A percentile compares a stretch with the other conserved stretches of the same genome.
phyloP scores from a whole-genome alignment of 2,113 vertebrate species.

The Emydocephalus ijimae region DNA sequence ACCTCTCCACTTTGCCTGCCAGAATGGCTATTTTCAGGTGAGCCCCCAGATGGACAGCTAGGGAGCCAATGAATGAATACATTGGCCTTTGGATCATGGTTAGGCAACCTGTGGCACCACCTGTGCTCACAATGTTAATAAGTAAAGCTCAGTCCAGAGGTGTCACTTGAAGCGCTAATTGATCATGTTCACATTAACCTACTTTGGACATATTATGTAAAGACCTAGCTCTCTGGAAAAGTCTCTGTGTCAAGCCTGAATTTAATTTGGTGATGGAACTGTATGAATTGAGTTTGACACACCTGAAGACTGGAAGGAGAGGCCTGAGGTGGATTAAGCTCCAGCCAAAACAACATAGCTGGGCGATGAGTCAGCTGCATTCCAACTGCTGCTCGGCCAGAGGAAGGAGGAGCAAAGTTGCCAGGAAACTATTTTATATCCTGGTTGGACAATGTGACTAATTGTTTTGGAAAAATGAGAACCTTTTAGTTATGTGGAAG shows the following conservation, averaged over 20 bases:
- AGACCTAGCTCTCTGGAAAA: not conserved
- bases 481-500: too few species aligned
- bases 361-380: too few species aligned
- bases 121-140: not conserved
- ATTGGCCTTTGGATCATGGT: not conserved
- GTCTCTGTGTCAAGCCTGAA: not conserved
- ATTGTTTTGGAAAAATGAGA: too few species aligned
- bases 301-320: too few species aligned
- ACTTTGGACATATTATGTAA: not conserved
- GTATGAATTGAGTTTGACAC: too few species aligned
- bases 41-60: not conserved
- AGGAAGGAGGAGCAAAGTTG: too few species aligned
- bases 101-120: not conserved
- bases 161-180: not conserved
- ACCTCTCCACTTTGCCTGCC: conserved; percentile 89
- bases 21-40: conserved; percentile 85
- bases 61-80: not conserved
- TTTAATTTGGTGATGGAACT: too few species aligned
- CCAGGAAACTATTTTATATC: too few species aligned
- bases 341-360: too few species aligned
- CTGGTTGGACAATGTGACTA: too few species aligned
- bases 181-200: not conserved
- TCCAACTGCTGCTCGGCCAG: too few species aligned
- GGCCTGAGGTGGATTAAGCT: too few species aligned
- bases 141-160: not conserved